Evolutionary conservation across 2,113 vertebrate species (phyloP), one percentile per base, ranked within the genome.

Genomic region (Nesospiza acunhae): DNA sequence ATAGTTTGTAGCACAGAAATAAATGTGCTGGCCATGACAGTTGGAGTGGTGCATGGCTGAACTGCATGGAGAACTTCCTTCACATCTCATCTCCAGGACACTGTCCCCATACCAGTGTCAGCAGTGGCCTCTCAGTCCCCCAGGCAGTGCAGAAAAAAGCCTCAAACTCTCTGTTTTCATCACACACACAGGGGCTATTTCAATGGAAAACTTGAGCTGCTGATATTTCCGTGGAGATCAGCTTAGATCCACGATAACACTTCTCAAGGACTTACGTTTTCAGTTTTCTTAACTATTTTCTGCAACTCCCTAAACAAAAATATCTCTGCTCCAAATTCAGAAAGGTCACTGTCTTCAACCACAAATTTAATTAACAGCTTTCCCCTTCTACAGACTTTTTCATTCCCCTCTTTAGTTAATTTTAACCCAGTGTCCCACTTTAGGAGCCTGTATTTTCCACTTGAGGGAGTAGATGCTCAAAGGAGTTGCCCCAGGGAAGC

Each of bases 261-360:
- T 74, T 75, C 88, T 81, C 67, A 67, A 90, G 78, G 83, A 69
- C 63, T 85, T 68, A 15, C 0, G 0, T 85, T 84, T 82, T 85
- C 58, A n/a, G 4, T 90, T 91, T 91, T 93, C 84, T 83, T 77
- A 31, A 55, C 87, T 73, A 24, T 92, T 92, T 93, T 91, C 70
- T 94, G 67, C 94, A 96, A 5, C 81, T 87, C 72, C 84, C 77
- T 50, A 39, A 96, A 33, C 78, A 96, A 91, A 95, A 91, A 87
- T 75, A 85, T 31, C 70, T 39, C 26, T 28, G 46, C 55, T 93
- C 37, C 63, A 67, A 59, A 67, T 96, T 70, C 63, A 72, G 82
- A 79, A 92, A 90, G 93, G 76, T 90, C 73, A 33, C 77, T 67
- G 60, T 84, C 60, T 68, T 78, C 56, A 59, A 27, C 56, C 79